Percentiles rank a stretch among this genome's conserved stretches.
These are phyloP conservation scores for Rattus norvegicus DNA, from an alignment of 2,113 vertebrate species.

Conservation along the genomic window DNA sequence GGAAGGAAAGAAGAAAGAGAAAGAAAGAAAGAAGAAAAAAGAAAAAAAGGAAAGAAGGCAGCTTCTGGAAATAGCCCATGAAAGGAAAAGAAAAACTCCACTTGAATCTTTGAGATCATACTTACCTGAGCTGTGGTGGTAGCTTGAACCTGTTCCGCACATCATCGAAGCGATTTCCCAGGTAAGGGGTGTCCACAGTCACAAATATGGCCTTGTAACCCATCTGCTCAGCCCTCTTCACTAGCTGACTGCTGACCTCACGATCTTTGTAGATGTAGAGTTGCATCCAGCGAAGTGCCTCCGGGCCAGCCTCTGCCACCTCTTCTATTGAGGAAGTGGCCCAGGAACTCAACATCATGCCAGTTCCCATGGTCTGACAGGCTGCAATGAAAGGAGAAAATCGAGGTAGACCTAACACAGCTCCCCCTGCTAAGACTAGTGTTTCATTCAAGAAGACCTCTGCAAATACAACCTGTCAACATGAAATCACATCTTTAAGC, in stretches of 20 bases:
- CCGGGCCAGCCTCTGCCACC: constrained; percentile 87
- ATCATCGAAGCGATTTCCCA: constrained; percentile 92
- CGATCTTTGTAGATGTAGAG: constrained; percentile 97
- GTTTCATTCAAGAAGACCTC: background rate
- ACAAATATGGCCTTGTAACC: constrained; percentile 95
- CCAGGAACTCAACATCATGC: constrained; percentile 99
- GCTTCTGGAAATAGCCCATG: background rate
- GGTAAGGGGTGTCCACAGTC: constrained; percentile 95
- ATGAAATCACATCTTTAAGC: background rate
- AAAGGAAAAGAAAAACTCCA: background rate
- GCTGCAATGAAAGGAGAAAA: constrained; percentile 83
- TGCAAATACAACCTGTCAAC: background rate
- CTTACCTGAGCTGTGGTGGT: constrained; percentile 94
- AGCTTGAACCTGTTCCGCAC: constrained; percentile 95
- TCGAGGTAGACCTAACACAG: background rate
- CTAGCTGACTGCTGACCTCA: constrained; percentile 90
- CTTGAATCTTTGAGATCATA: background rate
- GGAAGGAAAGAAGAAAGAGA: too few species aligned
- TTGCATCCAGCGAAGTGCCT: constrained; percentile 90
- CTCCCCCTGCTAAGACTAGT: too few species aligned
- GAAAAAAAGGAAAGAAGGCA: background rate
- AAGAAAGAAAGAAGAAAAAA: too few species aligned
- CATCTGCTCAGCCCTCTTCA: constrained; percentile 90
- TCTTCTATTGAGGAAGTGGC: constrained; percentile 96
- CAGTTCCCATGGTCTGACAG: constrained; percentile 90